Evolutionary conservation across 2,113 vertebrate species (phyloP).

Genomic region (Marmota monax): DNA sequence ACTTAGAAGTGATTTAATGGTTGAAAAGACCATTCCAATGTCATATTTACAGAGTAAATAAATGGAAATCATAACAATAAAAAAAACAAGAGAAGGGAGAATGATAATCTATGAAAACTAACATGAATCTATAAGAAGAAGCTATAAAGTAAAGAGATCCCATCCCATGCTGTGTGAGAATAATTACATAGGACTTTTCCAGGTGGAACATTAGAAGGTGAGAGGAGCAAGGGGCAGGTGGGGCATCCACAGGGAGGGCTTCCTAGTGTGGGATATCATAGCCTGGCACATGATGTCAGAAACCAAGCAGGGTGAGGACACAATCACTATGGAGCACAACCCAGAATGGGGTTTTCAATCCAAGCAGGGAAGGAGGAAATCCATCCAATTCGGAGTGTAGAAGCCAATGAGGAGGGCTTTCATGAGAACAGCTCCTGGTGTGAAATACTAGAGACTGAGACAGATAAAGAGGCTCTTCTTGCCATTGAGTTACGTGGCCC

Average conservation of each 20-base stretch:
- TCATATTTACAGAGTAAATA: background rate
- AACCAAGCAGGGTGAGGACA: background rate
- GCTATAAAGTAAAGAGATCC: background rate
- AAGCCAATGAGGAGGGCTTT: background rate
- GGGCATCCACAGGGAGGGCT: background rate
- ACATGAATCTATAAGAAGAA: background rate
- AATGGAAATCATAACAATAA: background rate
- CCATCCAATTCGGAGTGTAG: background rate
- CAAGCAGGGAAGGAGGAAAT: background rate
- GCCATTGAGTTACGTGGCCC: accelerated
- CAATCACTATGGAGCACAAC: background rate
- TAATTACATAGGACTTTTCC: background rate
- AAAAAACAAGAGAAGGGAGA: background rate
- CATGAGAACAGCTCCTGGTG: accelerated
- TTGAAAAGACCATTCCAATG: background rate
- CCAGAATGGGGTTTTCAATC: background rate
- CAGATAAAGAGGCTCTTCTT: background rate
- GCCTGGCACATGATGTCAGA: background rate
- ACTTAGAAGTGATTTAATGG: background rate
- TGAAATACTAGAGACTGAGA: accelerated
- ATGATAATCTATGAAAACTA: background rate
- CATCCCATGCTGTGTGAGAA: background rate
- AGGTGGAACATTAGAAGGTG: background rate
- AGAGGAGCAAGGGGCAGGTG: too few species aligned
- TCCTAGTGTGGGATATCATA: too few species aligned